These are phyloP conservation scores for Watersipora subatra DNA, from an alignment of 1,140 invertebrate genomes.

Conservation along the genomic window DNA sequence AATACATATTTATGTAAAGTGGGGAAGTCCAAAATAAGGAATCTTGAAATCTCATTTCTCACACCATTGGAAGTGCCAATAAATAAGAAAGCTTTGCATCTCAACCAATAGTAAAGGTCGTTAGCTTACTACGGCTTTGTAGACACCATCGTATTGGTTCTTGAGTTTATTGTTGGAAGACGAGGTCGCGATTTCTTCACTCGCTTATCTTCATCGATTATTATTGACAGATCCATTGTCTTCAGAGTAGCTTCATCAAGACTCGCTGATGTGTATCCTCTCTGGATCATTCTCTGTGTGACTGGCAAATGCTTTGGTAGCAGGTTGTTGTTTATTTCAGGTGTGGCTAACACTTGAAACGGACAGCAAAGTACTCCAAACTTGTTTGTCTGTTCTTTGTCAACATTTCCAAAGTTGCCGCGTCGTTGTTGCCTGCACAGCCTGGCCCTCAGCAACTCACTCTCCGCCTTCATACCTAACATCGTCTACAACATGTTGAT, in stretches of 20 bases:
- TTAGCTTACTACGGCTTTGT: neutral
- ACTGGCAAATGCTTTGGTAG: slow-evolving; percentile 27
- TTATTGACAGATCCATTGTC: slow-evolving; percentile 22
- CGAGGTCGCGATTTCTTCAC: neutral
- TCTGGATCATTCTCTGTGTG: slow-evolving; percentile 26
- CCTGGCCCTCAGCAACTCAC: slow-evolving; percentile 23
- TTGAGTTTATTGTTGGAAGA: neutral
- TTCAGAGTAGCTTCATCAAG: slow-evolving; percentile 23
- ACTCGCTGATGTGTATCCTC: slow-evolving; percentile 24
- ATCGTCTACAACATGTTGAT: slow-evolving; percentile 23
- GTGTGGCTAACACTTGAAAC: slow-evolving; percentile 28
- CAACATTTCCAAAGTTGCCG: slow-evolving; percentile 21
- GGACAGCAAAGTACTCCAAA: slow-evolving; percentile 34
- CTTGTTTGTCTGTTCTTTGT: slow-evolving; percentile 20
- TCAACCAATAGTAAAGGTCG: too few relatives aligned
- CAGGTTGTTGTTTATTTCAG: slow-evolving; percentile 23
- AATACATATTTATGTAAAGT: too few relatives aligned
- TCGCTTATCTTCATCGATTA: neutral
- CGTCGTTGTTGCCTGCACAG: slow-evolving; percentile 19
- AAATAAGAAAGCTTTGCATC: too few relatives aligned
- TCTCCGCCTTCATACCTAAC: slow-evolving; percentile 28
- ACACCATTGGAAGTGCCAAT: too few relatives aligned
- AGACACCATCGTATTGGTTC: neutral
- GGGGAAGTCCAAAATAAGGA: too few relatives aligned
- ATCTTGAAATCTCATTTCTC: too few relatives aligned